Evolutionary conservation across 2,113 vertebrate genomes (phyloP), one percentile per base, ranked within the genome.

Genomic region (Nycticebus coucang): DNA sequence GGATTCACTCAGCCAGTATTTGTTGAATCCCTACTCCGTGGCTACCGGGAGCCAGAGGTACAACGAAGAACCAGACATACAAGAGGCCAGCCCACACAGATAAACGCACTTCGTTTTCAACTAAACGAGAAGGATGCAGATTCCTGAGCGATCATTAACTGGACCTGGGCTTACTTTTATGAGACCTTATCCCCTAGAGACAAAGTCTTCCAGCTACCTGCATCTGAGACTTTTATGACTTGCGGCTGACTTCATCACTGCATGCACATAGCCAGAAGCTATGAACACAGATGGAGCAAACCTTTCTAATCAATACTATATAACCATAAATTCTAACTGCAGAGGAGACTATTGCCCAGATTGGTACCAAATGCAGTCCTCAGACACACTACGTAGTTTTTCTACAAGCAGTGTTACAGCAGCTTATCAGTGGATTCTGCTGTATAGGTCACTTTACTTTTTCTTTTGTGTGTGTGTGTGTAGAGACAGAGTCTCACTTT

Each of bases 1-100:
- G 22, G 12, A 81, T 80, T 80, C 87, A 96, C 64, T 94, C 90
- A 80, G 59, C 28, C 85, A 89, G 21, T 79, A 71, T 75, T 81
- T 83, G 24, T 18, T 84, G 57, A 79, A 60, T 81, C 26, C 10
- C 74, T 77, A 80, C 60, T 72, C 33, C 21, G 33, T 62, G 15
- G 50, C 68, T 92, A 4, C 64, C 78, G 50, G 77, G 59, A 92
- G 72, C 37, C 85, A 91, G 14, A 72, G 35, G 59, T 30, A 93
- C 33, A 66, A 53, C 14, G 85, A n/a, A 85, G 74, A 81, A 81
- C 21, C 41, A 95, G 77, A 74, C 81, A 74, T 33, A 83, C 84
- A 74, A 64, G 68, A 72, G 11, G 7, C 17, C 30, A 37, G 37
- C 83, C 45, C n/a, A 62, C 53, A 30, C 35, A 64, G 45, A 69